Evolutionary conservation across 1,140 invertebrate genomes (phyloP).

Genomic region (Samia ricini): DNA sequence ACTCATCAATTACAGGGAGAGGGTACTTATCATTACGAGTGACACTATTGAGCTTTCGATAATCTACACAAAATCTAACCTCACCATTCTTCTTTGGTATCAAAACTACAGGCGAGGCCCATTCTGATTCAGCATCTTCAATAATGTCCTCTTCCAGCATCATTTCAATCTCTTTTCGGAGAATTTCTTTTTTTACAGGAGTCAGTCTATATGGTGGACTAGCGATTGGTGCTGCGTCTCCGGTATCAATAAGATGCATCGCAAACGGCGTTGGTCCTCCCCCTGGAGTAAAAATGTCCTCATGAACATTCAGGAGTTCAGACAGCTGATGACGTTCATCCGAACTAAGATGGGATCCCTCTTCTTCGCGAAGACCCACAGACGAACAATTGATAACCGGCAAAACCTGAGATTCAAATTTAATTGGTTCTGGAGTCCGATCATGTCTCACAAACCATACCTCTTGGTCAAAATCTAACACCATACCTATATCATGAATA

Average conservation of each 20-base stretch:
- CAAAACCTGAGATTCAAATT: neutral
- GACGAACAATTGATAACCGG: neutral
- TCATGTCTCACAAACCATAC: conserved; percentile 6
- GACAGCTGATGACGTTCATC: conserved; percentile 3
- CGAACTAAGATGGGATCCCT: conserved; percentile 3
- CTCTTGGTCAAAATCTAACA: conserved; percentile 15
- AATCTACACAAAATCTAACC: conserved; percentile 46
- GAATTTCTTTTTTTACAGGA: conserved; percentile 21
- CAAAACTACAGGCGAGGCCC: conserved; percentile 69
- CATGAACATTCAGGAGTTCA: conserved; percentile 8
- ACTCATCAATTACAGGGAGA: conserved; percentile 73
- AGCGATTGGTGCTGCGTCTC: conserved; percentile 37
- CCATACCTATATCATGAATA: conserved; percentile 20
- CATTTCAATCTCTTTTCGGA: conserved; percentile 24
- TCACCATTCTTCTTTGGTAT: conserved; percentile 63
- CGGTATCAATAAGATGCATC: neutral
- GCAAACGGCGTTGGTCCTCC: conserved; percentile 17
- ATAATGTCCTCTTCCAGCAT: conserved; percentile 35
- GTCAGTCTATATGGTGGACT: conserved; percentile 40
- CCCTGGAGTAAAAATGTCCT: conserved; percentile 14
- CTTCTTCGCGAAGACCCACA: neutral
- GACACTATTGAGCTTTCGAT: conserved; percentile 53
- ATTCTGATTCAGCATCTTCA: conserved; percentile 56
- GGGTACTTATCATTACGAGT: conserved; percentile 64
- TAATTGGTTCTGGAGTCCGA: neutral